These are phyloP conservation scores for Alexandromys oeconomus DNA, from an alignment of 2,797 vertebrate genomes.

Conservation along the genomic window DNA sequence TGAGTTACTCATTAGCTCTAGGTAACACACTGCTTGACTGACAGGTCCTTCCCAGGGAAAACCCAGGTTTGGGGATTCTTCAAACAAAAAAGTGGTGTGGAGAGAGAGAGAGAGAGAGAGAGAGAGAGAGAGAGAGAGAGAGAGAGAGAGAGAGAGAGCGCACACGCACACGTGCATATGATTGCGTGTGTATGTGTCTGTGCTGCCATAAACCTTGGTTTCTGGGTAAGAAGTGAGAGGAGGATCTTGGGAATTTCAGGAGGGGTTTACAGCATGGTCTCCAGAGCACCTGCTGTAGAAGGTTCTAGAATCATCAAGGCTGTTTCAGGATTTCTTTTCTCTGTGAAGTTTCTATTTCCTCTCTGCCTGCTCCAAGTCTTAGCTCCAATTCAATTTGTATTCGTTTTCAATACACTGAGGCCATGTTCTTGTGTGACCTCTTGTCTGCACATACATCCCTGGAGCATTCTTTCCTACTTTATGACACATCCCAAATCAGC, in stretches of 20 bases:
- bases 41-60: conserved; percentile 86
- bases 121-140: no score
- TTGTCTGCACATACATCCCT: not conserved
- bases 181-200: not conserved
- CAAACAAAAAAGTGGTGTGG: conserved; percentile 80
- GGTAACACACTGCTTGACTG: conserved; percentile 87
- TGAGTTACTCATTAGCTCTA: conserved; percentile 89
- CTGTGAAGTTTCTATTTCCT: not conserved
- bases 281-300: not conserved
- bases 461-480: not conserved
- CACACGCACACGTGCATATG: not conserved
- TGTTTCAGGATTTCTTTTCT: not conserved
- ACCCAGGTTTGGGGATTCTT: conserved; percentile 83
- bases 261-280: not conserved
- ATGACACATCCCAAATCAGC: not conserved
- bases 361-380: not conserved
- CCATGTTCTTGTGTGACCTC: not conserved
- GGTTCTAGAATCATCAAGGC: not conserved
- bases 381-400: not conserved
- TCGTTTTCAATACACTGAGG: not conserved
- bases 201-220: not conserved
- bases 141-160: no score
- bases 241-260: not conserved
- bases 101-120: no score
- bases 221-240: not conserved